Percentiles rank a stretch among this genome's conserved stretches.
Evolutionary conservation across 2,888 invertebrate species (phyloP).

Genomic region (Plemyria rubiginata): DNA sequence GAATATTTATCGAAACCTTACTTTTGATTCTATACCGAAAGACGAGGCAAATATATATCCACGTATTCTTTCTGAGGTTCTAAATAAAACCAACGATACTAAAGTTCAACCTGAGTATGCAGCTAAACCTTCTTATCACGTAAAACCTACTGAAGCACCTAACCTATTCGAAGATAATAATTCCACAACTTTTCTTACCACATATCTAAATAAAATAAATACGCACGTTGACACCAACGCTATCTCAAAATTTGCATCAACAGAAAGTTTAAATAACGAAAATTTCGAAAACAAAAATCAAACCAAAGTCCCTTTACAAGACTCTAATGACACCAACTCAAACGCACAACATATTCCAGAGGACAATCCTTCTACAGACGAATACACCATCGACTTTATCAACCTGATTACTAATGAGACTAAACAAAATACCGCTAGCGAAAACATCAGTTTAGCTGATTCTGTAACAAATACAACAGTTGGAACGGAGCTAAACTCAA

Average conservation of each 20-base stretch:
- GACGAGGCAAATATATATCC: slow-evolving; percentile 1
- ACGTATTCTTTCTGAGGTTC: background rate
- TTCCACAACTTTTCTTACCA: background rate
- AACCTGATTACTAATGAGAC: background rate
- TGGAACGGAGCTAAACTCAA: slow-evolving; percentile 6
- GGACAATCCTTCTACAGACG: slow-evolving; percentile 1
- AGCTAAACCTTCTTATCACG: background rate
- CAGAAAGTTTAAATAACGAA: background rate
- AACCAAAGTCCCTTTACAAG: background rate
- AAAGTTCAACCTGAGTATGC: background rate
- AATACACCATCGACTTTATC: background rate
- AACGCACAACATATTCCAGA: slow-evolving; percentile 3
- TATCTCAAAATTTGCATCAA: background rate
- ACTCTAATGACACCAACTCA: slow-evolving; percentile 11
- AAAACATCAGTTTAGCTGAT: background rate
- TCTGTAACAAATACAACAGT: background rate
- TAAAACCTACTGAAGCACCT: background rate
- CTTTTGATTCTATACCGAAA: background rate
- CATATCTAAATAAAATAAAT: background rate
- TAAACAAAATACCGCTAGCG: background rate
- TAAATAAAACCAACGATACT: background rate
- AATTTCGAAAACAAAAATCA: background rate
- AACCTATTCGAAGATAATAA: background rate
- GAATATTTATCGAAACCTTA: slow-evolving; percentile 4
- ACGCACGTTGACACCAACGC: background rate